Conservation (phyloP, 2,113 vertebrate species). For the pig (Sus scrofa) region T2T-Sscrofa CM000813.6:160222501-160223000, state of each 20-base stretch:
- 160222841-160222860: neutral
- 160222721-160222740: conserved; percentile 45
- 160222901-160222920: neutral
- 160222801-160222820: neutral
- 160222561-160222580: neutral
- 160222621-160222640: neutral
- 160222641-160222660: conserved; percentile 42
- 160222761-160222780: neutral
- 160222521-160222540: too few species aligned
- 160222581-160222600: neutral
- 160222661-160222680: neutral
- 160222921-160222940: neutral
- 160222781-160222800: neutral
- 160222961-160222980: neutral
- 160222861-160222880: neutral
- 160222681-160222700: conserved; percentile 26
- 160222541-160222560: neutral
- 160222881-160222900: neutral
- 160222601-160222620: neutral
- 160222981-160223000: neutral
- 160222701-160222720: neutral
- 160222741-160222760: neutral
- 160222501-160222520: accelerated
- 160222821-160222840: neutral
- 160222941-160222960: neutral